Base-by-base conservation (phyloP, 2,888 invertebrate genomes). In the Thecocarcelia acutangulata region DNA sequence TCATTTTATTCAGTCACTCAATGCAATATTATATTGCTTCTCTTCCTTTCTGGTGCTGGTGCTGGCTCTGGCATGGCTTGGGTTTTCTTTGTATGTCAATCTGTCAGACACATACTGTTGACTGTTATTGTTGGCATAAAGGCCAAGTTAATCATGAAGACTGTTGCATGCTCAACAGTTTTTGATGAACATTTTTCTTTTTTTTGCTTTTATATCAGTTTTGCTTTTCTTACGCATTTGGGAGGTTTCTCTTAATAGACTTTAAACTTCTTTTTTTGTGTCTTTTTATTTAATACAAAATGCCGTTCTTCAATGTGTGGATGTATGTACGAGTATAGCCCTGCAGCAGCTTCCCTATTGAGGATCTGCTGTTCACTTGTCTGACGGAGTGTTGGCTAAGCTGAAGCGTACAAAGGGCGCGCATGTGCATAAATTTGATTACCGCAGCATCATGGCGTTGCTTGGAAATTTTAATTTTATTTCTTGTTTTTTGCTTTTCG, bases 1-100 rank as follows among this genome's bases (percentile, higher is more conserved):
- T 84, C 76, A 84, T 86, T 84, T 84, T 83, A 52, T 83, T 76
- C 80, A 84, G 59, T 78, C 82, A 83, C 72, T 80, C 80, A 84
- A 70, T 73, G 61, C 70, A 68, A 63, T 80, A 58, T 76, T 46
- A 56, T 54, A 74, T 66, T 40, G 59, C 50, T 70, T 56, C 15
- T 13, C 19, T 46, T 13, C 17, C 40, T 42, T 6, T 37, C 42
- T 28, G 42, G 5, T 17, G 17, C 54, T 56, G 42, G 52, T 54
- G n/a, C 46, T 81, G 73, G 56, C 42, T 54, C 24, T n/a, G 24
- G 24, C 24, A 2, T 33, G 33, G 33, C 9, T 33, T 8, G 33
- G 9, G 6, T 9, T 8, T 33, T 56, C 44, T n/a, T 70, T 59
- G 24, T 68, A 72, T 64, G 80, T 79, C 80, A 83, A 83, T 80